These are phyloP conservation scores for Mormyrus proboscirostris DNA, from an alignment of 2,797 vertebrate genomes.

Conservation along the genomic window DNA sequence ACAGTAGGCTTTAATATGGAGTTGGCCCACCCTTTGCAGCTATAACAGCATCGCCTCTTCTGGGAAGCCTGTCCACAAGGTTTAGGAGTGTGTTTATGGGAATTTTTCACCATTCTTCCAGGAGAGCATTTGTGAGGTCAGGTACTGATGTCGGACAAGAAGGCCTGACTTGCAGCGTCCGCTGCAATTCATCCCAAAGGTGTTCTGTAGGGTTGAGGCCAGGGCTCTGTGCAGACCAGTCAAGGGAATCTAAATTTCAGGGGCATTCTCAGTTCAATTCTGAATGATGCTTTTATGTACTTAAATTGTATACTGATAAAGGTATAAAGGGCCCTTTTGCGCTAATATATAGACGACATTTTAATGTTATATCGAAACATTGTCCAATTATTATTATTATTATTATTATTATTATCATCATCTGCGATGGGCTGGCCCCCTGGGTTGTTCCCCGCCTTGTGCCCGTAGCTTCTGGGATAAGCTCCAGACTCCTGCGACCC, in stretches of 20 bases:
- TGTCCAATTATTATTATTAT: not conserved
- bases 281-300: not conserved
- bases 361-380: not conserved
- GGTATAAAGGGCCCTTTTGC: not conserved
- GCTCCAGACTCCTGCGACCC: too few relatives aligned
- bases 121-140: not conserved
- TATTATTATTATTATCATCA: not conserved
- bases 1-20: not conserved
- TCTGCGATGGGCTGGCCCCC: not conserved
- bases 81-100: not conserved
- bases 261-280: not conserved
- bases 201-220: too few relatives aligned
- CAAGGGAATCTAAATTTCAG: not conserved
- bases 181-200: too few relatives aligned
- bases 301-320: not conserved
- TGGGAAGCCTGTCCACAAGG: not conserved
- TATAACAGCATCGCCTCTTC: not conserved
- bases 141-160: not conserved
- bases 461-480: too few relatives aligned
- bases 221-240: too few relatives aligned
- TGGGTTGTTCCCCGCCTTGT: too few relatives aligned
- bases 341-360: not conserved
- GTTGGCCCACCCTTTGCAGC: not conserved
- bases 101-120: not conserved
- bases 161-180: not conserved